Evolutionary conservation across 2,888 invertebrate genomes (phyloP).

Genomic region (Deilephila porcellus): DNA sequence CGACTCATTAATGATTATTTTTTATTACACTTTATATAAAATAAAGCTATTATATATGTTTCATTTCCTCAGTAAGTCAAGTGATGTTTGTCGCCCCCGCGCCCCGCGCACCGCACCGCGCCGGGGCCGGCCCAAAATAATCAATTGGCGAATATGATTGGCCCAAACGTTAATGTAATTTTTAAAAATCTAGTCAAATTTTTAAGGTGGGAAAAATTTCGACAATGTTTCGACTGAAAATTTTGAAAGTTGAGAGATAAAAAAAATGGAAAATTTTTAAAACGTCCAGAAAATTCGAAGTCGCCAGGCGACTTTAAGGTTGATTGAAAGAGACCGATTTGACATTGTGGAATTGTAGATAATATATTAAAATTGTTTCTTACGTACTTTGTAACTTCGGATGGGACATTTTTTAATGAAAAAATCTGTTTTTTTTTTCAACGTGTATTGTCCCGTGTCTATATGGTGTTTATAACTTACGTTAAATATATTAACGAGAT

Average conservation of each 20-base stretch:
- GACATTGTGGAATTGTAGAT: constrained; percentile 81
- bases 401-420: constrained; percentile 42
- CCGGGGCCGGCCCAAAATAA: not conserved
- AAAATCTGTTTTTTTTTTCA: constrained; percentile 63
- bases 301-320: constrained; percentile 75
- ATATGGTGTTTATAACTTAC: constrained; percentile 81
- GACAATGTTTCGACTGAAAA: constrained; percentile 80
- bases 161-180: constrained; percentile 67
- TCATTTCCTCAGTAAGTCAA: constrained; percentile 76
- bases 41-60: constrained; percentile 69
- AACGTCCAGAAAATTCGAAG: constrained; percentile 73
- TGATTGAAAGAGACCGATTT: constrained; percentile 63
- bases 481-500: constrained; percentile 78
- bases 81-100: constrained; percentile 65
- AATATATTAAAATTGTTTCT: constrained; percentile 61
- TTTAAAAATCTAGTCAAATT: constrained; percentile 81
- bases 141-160: constrained; percentile 59
- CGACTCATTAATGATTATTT: constrained; percentile 67
- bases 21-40: constrained; percentile 62
- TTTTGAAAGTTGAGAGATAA: constrained; percentile 60
- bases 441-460: constrained; percentile 78
- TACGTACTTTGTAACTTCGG: constrained; percentile 71
- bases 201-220: constrained; percentile 67
- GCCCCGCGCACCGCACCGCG: not conserved
- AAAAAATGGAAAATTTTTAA: constrained; percentile 54